Evolutionary conservation across 2,797 vertebrate species (phyloP).

Genomic region (Chaetophractus vellerosus): DNA sequence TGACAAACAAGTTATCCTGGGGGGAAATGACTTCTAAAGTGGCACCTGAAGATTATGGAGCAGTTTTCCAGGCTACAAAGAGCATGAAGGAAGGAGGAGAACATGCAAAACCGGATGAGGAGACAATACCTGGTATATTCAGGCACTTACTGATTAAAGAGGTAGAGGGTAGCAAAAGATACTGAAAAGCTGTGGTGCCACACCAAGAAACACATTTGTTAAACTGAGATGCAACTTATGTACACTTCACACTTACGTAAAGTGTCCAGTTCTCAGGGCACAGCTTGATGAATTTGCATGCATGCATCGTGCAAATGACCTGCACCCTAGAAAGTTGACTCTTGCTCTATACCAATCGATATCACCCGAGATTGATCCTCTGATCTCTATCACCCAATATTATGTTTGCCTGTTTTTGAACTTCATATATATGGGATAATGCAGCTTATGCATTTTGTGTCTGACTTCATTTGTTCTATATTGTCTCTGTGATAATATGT

Average conservation of each 20-base stretch:
- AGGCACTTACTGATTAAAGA: neutral
- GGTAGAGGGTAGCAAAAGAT: neutral
- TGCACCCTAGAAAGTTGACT: no score
- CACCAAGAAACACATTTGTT: neutral
- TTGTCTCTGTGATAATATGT: neutral
- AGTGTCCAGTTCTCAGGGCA: neutral
- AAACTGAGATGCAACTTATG: neutral
- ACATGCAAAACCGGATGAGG: neutral
- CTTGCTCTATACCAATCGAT: neutral
- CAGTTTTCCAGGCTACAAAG: neutral
- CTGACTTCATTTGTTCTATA: neutral
- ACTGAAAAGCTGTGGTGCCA: no score
- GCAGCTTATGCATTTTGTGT: neutral
- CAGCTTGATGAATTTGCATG: neutral
- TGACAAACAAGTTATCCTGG: neutral
- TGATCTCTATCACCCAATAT: neutral
- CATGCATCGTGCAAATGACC: neutral
- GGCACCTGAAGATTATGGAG: neutral
- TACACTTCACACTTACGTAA: no score
- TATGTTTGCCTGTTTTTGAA: slow-evolving; percentile 19
- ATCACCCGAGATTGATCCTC: neutral
- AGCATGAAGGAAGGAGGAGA: neutral
- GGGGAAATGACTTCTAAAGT: neutral
- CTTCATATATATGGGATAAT: neutral
- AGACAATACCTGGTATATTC: neutral